Evolutionary conservation across 2,113 vertebrate species (phyloP).

Genomic region (Ursus arctos): DNA sequence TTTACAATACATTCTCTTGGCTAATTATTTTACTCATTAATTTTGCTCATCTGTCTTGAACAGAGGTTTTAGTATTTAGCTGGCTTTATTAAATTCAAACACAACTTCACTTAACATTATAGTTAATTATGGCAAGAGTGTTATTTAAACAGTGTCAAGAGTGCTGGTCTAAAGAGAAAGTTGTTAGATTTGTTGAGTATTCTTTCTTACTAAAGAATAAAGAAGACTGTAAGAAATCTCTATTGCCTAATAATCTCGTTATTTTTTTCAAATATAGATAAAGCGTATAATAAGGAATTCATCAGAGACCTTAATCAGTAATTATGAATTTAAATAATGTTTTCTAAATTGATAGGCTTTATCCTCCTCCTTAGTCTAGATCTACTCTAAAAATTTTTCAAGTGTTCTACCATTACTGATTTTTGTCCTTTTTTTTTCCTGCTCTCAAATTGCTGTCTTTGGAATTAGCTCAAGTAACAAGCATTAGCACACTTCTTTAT

Average conservation of each 20-base stretch:
- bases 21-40: constrained; percentile 60
- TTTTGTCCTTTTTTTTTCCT: constrained; percentile 18
- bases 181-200: constrained; percentile 19
- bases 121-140: constrained; percentile 47
- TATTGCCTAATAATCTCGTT: constrained; percentile 5
- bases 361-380: neutral
- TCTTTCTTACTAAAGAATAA: constrained; percentile 35
- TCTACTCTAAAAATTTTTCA: neutral
- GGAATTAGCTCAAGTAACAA: neutral
- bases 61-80: constrained; percentile 39
- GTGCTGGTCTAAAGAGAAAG: constrained; percentile 47
- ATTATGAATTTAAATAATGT: constrained; percentile 31
- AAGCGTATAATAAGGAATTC: neutral
- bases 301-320: constrained; percentile 3
- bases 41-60: constrained; percentile 42
- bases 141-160: constrained; percentile 53
- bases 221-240: neutral
- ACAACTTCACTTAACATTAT: constrained; percentile 56
- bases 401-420: constrained; percentile 55
- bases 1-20: constrained; percentile 43
- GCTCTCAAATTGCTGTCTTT: accelerated
- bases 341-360: constrained; percentile 32
- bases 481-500: constrained; percentile 37
- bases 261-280: constrained; percentile 42
- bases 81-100: constrained; percentile 57